Base-by-base conservation (phyloP, 2,888 invertebrate species). In the Tachina lurida region DNA sequence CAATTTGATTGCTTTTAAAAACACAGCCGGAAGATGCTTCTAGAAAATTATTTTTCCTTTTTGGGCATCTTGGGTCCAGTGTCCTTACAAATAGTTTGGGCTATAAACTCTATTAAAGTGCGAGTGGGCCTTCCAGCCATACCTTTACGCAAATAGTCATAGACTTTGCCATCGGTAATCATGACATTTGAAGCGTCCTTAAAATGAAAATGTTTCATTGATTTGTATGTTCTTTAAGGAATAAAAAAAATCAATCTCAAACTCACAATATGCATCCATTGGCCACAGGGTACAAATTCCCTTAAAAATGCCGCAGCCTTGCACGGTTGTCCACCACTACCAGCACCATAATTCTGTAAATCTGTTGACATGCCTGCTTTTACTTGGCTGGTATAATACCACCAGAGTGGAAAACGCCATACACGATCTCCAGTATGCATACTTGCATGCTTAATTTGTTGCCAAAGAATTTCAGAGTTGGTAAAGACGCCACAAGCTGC, bases 351-450 rank as follows among this genome's bases (percentile, higher is more conserved):
- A 87, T 95, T 95, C 73, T 91, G 90, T 4, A 92, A 89, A 89
- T 92, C 92, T 15, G 88, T 88, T 94, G 94, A 84, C 93, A 94
- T 68, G 93, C 94, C 90, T 2, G 86, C 45, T 0, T 89, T 89
- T 0, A 95, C 84, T 94, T 95, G 93, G 58, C 94, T 94, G 60
- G 94, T 94, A 91, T 95, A 97, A 90, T 95, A 95, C 63, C 95
- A 94, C 95, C 96, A 97, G n/a, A 97, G 92, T 0, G 97, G 97
- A 94, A 97, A 95, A 78, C 97, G 93, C 97, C 97, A 97, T 1
- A 97, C 94, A 52, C 97, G 93, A 91, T 97, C 97, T 0, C 97
- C 97, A 0, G 96, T 95, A 87, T 94, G 94, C 89, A 94, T 93
- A 71, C 96, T 95, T 13, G 97, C 96, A 87, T 95, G 93, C 88